phyloP scores from a whole-genome alignment of 1,140 invertebrate species.

The Venturia canescens region DNA sequence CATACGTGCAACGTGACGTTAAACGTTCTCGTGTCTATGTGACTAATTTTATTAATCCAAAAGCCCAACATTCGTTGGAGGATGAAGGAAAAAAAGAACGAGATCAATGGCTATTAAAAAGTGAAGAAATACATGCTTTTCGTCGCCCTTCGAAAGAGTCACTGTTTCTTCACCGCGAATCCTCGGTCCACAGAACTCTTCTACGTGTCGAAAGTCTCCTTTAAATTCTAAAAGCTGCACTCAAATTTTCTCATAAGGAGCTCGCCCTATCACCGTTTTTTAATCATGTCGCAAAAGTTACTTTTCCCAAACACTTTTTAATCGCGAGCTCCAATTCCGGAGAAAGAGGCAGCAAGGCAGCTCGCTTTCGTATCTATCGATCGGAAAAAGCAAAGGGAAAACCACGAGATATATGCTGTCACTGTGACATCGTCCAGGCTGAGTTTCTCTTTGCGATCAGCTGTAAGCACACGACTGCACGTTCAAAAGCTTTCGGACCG shows the following conservation, averaged over 20 bases:
- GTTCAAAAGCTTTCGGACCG: conserved; percentile 53
- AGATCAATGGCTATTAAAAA: conserved; percentile 29
- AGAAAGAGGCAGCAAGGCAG: conserved; percentile 4
- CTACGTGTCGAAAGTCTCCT: not conserved
- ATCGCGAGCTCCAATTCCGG: not conserved
- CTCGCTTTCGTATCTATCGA: conserved; percentile 6
- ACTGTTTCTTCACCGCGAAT: not conserved
- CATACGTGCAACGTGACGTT: not conserved
- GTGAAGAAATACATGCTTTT: not conserved
- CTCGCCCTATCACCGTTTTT: not conserved
- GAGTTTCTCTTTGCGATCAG: conserved; percentile 53
- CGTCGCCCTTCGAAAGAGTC: not conserved
- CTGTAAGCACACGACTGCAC: conserved; percentile 57
- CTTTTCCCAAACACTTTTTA: not conserved
- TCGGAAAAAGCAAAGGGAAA: conserved; percentile 25
- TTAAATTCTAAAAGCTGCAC: not conserved
- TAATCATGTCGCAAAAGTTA: conserved; percentile 22
- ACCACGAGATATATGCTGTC: conserved; percentile 37
- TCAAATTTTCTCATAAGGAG: conserved; percentile 49
- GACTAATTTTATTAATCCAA: conserved; percentile 32
- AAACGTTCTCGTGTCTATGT: conserved; percentile 22
- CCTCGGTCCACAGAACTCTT: not conserved
- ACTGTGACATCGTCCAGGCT: conserved; percentile 21
- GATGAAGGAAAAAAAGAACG: not conserved
- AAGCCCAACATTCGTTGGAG: conserved; percentile 52